Evolutionary conservation across 92 coral and sea anemone species (phyloP).

Genomic region (Parazoanthus atlanticus): DNA sequence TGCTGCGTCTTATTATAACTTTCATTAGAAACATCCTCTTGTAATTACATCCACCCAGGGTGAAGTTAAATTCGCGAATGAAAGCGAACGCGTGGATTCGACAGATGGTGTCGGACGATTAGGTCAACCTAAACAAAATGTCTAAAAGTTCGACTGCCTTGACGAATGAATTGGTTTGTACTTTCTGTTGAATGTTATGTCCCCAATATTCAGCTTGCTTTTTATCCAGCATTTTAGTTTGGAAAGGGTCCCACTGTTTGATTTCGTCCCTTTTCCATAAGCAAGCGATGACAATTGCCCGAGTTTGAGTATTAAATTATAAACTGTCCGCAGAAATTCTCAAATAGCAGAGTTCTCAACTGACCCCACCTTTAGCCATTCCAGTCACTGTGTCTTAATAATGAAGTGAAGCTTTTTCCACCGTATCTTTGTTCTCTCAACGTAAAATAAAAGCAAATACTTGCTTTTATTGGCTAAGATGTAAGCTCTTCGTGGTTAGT

Average conservation of each 20-base stretch:
- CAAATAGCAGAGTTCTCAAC: not conserved
- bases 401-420: too few species aligned
- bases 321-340: not conserved
- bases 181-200: not conserved
- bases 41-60: not conserved
- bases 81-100: not conserved
- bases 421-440: too few species aligned
- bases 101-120: conserved; percentile 24
- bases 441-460: too few species aligned
- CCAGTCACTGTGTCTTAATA: not conserved
- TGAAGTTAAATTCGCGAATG: not conserved
- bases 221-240: not conserved
- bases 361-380: not conserved
- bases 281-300: not conserved
- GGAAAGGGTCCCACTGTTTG: too few species aligned
- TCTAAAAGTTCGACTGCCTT: not conserved
- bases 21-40: conserved; percentile 14
- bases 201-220: not conserved
- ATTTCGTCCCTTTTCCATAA: not conserved
- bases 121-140: not conserved
- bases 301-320: not conserved
- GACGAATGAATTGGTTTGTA: too few species aligned
- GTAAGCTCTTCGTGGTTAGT: not conserved
- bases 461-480: too few species aligned
- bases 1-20: conserved; percentile 22